A percentile compares a stretch with the other conserved stretches of the same genome.
phyloP scores from a whole-genome alignment of 2,797 vertebrate genomes.

The Nannoperca australis region DNA sequence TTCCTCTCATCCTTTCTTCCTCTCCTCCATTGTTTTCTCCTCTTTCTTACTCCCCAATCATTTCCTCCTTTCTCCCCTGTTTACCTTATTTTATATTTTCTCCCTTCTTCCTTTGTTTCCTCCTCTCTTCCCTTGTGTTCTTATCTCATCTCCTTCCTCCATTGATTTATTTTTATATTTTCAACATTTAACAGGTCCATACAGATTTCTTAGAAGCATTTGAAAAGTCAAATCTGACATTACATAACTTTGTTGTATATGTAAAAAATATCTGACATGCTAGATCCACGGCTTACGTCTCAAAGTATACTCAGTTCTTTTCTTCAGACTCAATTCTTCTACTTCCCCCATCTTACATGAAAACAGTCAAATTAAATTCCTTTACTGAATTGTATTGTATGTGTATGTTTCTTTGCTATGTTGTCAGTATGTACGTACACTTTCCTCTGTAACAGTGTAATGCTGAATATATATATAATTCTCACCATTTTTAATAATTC shows the following conservation, averaged over 20 bases:
- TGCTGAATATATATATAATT: neutral
- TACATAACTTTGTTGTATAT: too few relatives aligned
- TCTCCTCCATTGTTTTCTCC: neutral
- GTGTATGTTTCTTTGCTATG: neutral
- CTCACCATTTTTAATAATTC: neutral
- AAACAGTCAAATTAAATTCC: neutral
- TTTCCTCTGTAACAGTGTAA: neutral
- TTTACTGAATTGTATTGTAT: neutral
- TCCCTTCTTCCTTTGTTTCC: too few relatives aligned
- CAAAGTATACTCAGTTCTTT: too few relatives aligned
- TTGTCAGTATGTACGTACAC: neutral
- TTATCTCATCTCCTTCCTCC: neutral
- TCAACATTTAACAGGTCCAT: neutral
- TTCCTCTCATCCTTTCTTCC: neutral
- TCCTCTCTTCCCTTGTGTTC: neutral
- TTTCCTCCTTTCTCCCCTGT: neutral
- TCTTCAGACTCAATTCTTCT: too few relatives aligned
- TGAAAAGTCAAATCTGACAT: neutral
- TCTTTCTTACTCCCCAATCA: too few relatives aligned
- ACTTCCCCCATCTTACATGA: neutral
- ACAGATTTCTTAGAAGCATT: neutral
- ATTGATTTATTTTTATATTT: neutral
- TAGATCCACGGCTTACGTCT: too few relatives aligned
- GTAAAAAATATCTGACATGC: too few relatives aligned
- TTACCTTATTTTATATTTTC: neutral